A percentile compares a stretch with the other conserved stretches of the same genome.
These are phyloP conservation scores for Danionella dracula DNA, from an alignment of 2,797 vertebrate species.

Conservation along the genomic window DNA sequence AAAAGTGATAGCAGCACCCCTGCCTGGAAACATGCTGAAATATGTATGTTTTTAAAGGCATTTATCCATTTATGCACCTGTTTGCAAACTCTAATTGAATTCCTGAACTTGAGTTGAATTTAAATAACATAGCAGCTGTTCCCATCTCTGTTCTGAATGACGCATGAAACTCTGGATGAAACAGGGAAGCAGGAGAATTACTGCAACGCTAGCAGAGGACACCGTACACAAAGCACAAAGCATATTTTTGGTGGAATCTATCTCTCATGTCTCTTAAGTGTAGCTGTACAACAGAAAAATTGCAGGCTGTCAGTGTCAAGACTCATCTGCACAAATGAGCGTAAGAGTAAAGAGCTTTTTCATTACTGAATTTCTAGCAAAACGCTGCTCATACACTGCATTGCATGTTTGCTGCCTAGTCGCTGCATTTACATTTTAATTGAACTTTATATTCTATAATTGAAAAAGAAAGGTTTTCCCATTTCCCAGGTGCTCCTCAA, in stretches of 20 bases:
- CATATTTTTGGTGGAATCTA: conserved; percentile 4
- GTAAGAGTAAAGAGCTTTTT: conserved; percentile 9
- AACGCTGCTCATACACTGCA: neutral
- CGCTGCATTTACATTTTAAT: conserved; percentile 48
- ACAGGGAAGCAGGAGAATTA: neutral
- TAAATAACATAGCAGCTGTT: neutral
- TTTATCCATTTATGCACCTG: neutral
- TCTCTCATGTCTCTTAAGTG: neutral
- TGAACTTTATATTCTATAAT: conserved; percentile 45
- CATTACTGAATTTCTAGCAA: conserved; percentile 13
- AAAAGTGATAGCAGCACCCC: too few relatives aligned
- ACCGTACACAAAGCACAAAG: conserved; percentile 13
- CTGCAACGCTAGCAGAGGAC: neutral
- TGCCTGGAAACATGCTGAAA: too few relatives aligned
- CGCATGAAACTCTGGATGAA: neutral
- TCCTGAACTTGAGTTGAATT: neutral
- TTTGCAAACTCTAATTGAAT: neutral
- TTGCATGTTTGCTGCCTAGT: conserved; percentile 27
- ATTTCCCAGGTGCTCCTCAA: conserved; percentile 37
- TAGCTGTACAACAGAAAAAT: neutral
- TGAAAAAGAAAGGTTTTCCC: conserved; percentile 35
- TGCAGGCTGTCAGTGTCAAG: neutral
- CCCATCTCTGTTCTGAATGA: neutral
- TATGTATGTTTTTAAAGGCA: too few relatives aligned
- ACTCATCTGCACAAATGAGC: conserved; percentile 13